Evolutionary conservation across 2,888 invertebrate species (phyloP), one percentile per base, ranked within the genome.

Genomic region (Disparrhopalites patrizii): DNA sequence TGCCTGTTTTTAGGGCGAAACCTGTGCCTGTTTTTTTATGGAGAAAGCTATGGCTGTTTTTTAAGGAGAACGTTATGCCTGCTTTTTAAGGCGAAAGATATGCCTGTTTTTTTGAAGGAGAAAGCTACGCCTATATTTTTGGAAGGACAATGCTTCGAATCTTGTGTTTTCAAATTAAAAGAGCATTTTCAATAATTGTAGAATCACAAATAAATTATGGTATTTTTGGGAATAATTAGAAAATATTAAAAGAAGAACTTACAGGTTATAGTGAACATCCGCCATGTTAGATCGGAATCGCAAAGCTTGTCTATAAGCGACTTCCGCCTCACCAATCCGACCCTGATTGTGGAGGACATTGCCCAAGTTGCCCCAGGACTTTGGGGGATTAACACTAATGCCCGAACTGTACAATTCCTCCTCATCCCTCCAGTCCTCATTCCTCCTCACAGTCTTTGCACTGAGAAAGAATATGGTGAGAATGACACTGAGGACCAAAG

Each of bases 211-310:
- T n/a, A n/a, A n/a, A n/a, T n/a, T n/a, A n/a, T n/a, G n/a, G n/a
- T n/a, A n/a, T 58, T n/a, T n/a, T 55, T 51, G 54, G 52, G 20
- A 56, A 50, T 60, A 52, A 40, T 31, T 57, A 62, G 51, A 65
- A 61, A 56, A 67, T 57, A 23, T 31, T 38, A 43, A 3, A 38
- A 60, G 18, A 57, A 25, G 70, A 80, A 92, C 95, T 93, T 82
- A 96, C 95, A 96, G 84, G 83, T 98, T 98, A 81, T 97, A 98
- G 83, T 97, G 96, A 68, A 96, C 96, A 81, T 98, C 98, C 67
- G 97, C 97, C 96, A 97, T 97, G 82, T 96, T 97, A 76, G 91
- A 90, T 79, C 96, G 85, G 83, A 90, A 87, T 77, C 87, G 86
- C 73, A 98, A 86, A 67, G 98, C 97, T 81, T 87, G 88, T 78